Evolutionary conservation across 2,797 vertebrate genomes (phyloP).

Genomic region (Peromyscus nudipes): DNA sequence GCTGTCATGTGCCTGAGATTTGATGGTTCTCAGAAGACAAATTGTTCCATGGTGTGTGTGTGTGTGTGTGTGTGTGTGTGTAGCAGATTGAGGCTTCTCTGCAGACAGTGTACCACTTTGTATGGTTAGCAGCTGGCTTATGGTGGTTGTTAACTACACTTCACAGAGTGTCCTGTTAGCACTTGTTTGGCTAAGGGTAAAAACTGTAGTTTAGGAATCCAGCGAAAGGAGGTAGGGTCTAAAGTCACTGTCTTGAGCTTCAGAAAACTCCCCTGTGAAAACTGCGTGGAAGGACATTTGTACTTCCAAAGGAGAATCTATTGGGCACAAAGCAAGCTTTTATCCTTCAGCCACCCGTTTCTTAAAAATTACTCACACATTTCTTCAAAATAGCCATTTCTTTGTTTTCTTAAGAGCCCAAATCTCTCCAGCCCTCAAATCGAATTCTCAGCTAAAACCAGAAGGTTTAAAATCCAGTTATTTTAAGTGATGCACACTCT

Average conservation of each 20-base stretch:
- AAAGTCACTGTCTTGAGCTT: slow-evolving; percentile 77
- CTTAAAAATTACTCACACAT: slow-evolving; percentile 63
- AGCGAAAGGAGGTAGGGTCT: slow-evolving; percentile 72
- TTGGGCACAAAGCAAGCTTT: slow-evolving; percentile 61
- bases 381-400: slow-evolving; percentile 63
- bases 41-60: accelerated
- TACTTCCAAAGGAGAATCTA: slow-evolving; percentile 59
- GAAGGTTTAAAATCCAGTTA: slow-evolving; percentile 74
- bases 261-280: slow-evolving; percentile 79
- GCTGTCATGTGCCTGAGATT: not conserved
- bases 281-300: slow-evolving; percentile 54
- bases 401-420: slow-evolving; percentile 68
- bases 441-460: slow-evolving; percentile 77
- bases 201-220: slow-evolving; percentile 79
- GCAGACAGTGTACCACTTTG: not conserved
- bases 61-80: not conserved
- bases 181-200: slow-evolving; percentile 78
- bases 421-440: slow-evolving; percentile 53
- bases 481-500: slow-evolving; percentile 69
- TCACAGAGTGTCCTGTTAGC: slow-evolving; percentile 25
- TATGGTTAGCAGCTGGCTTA: slow-evolving; percentile 46
- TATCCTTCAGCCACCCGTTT: not conserved
- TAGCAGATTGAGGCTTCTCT: slow-evolving; percentile 36
- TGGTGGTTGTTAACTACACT: slow-evolving; percentile 35
- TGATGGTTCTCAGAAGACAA: slow-evolving; percentile 61